phyloP scores from a whole-genome alignment of 2,797 vertebrate genomes.

The Numenius phaeopus region DNA sequence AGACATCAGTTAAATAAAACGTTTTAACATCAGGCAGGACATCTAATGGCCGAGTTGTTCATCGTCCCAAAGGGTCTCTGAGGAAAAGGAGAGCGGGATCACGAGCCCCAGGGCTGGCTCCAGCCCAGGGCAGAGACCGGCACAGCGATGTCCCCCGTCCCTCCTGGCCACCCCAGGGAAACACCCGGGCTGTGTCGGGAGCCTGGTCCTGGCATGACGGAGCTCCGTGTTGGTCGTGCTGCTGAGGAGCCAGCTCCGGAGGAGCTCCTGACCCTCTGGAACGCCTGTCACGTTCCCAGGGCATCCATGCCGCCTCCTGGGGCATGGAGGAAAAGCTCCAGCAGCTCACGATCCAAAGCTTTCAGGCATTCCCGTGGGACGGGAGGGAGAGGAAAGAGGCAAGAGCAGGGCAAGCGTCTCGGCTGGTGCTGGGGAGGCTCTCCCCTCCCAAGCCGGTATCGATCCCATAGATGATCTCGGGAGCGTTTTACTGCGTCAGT shows the following conservation, averaged over 20 bases:
- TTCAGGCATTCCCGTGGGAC: neutral
- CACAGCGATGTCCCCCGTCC: fast-evolving
- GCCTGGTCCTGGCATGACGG: neutral
- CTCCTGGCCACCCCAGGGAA: neutral
- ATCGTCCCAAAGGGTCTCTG: neutral
- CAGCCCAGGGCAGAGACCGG: neutral
- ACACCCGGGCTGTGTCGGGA: fast-evolving
- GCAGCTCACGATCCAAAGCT: neutral
- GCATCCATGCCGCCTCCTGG: neutral
- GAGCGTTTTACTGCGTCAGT: neutral
- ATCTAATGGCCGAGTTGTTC: neutral
- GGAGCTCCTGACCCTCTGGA: neutral
- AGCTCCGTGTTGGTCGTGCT: fast-evolving
- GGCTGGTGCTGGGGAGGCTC: neutral
- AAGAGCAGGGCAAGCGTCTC: neutral
- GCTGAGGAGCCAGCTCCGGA: neutral
- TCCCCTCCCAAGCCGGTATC: neutral
- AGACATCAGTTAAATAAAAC: conserved; percentile 40
- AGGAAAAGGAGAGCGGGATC: neutral
- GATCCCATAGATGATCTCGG: neutral
- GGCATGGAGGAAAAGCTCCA: neutral
- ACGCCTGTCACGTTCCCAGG: neutral
- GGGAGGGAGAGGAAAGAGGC: neutral
- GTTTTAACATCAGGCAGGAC: neutral
- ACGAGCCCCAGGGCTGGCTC: fast-evolving